Base-by-base conservation (phyloP, 64 coral and sea anemone species). In the Catalaphyllia jardinei region DNA sequence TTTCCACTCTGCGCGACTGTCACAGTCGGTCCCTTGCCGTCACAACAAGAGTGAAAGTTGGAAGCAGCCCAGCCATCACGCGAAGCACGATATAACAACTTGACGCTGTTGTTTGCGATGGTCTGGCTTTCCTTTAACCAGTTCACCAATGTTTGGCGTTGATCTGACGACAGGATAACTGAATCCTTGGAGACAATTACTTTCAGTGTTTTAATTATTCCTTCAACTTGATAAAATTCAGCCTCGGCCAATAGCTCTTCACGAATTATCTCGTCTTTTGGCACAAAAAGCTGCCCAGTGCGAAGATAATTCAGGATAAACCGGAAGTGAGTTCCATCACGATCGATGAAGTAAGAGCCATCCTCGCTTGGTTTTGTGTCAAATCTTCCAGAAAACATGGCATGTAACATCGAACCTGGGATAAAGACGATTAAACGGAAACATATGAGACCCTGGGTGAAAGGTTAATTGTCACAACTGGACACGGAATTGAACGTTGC, bases 281-380 rank as follows among this genome's bases (percentile, higher is more conserved):
- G 86, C 18, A 87, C 30, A 33, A 87, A 0, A 9, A 87, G 83
- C 50, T 89, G 63, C 13, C 74, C 73, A 13, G 87, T 89, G 20
- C 87, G 64, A 38, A 86, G 69, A 51, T 74, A 87, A 30, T 87
- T 87, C 86, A 87, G 50, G 67, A 74, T 87, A 62, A 60, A 87
- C 17, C 86, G 18, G 39, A 87, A 87, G 38, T 50, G 72, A 42
- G 86, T 74, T 50, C 74, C 74, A 38, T 38, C 80, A 38, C 80
- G 80, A 67, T 84, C 80, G 35, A 84, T 84, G 88, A 90, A 90
- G 77, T 72, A 90, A 28, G 52, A 49, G 24, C 88, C 88, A 60
- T 72, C 61, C 8, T 79, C 65, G 15, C 13, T 49, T 55, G 79
- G 52, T 30, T 83, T 86, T 18, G 33, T 35, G 33, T 35, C 33